Evolutionary conservation across 2,888 invertebrate species (phyloP), one percentile per base, ranked within the genome.

Genomic region (Scaptomyza cyrtandrae): DNA sequence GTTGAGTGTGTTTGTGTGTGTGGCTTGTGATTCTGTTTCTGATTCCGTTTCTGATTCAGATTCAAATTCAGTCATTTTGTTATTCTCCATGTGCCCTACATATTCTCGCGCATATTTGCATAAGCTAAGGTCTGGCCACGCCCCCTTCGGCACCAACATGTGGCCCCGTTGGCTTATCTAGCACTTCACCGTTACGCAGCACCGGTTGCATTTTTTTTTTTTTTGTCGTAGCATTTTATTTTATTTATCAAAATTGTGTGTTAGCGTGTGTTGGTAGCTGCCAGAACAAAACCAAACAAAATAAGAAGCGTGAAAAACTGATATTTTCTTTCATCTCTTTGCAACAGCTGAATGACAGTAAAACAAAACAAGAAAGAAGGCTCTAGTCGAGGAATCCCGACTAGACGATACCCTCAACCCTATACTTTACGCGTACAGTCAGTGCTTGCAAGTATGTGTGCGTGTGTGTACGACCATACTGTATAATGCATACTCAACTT

Each of bases 21-120:
- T 46, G 53, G 53, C 10, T 56, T 73, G 69, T 53, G 54, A 35
- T 56, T 48, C 35, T 6, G 62, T 43, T 62, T 41, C 27, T 10
- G 49, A 41, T 56, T 48, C 35, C 9, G 62, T 43, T 62, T 41
- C 27, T 10, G 49, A 41, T 56, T 52, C 27, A 7, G 61, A 72
- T 63, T 69, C 59, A 19, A 55, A 66, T 64, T 66, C 44, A 39
- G 56, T 65, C 55, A 56, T 64, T 66, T 62, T 66, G 75, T 63
- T 69, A 70, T 75, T 55, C 74, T 49, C 56, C 56, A 62, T 67
- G 49, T 50, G 69, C 58, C 77, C 56, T 16, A 59, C 54, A 70
- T 62, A 62, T 46, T 69, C 16, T 16, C 53, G 50, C 59, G 59
- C 56, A 65, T 65, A 73, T 75, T 75, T 73, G 73, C 73, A 75